Base-by-base conservation (phyloP, 2,888 invertebrate genomes). In the Tribolium freemani region DNA sequence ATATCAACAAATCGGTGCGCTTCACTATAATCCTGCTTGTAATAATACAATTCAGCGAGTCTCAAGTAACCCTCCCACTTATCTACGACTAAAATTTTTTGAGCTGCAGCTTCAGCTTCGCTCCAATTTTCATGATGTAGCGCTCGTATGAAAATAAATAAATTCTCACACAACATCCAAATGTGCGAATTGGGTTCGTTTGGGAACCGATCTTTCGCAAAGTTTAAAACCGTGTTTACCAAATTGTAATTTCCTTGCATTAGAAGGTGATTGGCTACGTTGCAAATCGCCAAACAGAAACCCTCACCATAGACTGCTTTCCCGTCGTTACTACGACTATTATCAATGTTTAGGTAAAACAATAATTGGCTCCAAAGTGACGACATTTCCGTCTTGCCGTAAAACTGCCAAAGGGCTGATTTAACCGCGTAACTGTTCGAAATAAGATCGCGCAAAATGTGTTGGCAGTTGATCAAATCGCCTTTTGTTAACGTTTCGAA, bases 361-460 rank as follows among this genome's bases (percentile, higher is more conserved):
- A 96, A 87, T 9, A 96, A 86, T 84, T 96, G 96, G 58, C 94
- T 92, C 84, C 92, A 93, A 38, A 96, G 88, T 0, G 93, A 93
- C 0, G 94, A 92, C 90, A 96, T 93, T 85, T 95, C 94, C 0
- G 93, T 92, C 85, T 95, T 94, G 0, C 97, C 97, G 84, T 96
- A 97, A 67, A 95, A 90, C 9, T 93, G 90, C 97, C 97, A 97
- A 6, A 97, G 88, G 0, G 95, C 94, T 0, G 96, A 92, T 77
- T 94, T 93, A 86, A 96, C 93, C 0, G 94, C 92, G 78, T 94
- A 90, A 16, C 94, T 94, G 75, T 93, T 93, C 75, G 94, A 92
- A 74, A 94, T 92, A 64, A 96, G 88, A 78, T 96, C 96, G 2
- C 92, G 90, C 87, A 95, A 90, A 0, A 94, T 94, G 84, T 96